Evolutionary conservation across 1,140 invertebrate species (phyloP), one percentile per base, ranked within the genome.

Genomic region (Drosophila bocqueti): DNA sequence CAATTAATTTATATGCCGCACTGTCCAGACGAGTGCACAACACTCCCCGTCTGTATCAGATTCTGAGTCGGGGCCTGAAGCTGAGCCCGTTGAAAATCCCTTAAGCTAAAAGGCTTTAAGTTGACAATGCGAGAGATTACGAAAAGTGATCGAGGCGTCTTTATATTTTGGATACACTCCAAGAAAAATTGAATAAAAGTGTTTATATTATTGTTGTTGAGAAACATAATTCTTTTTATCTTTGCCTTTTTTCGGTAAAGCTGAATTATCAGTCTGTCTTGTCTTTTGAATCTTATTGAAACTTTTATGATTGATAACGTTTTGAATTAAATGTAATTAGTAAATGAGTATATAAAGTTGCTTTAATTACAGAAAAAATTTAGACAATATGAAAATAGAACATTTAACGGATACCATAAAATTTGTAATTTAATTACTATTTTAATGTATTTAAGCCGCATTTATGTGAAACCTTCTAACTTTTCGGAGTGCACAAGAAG

Each of bases 1-100:
- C 83, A 87, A 87, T 89, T 87, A 89, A 89, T 83, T 89, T 68
- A 71, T 87, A 58, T 84, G 62, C 77, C 63, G 77, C 79, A 83
- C 46, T 71, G 81, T 89, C 83, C 83, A 87, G 84, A 87, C 80
- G 52, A 65, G 42, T 67, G 76, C 72, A 69, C 49, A 84, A 62
- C 84, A 80, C 81, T 72, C 81, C 83, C 84, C 58, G 84, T 81
- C 80, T 71, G 79, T 64, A n/a, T 55, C 21, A 3, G 21, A 55
- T 31, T 63, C 8, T 2, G 26, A 38, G 13, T n/a, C 13, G n/a
- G n/a, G 21, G 24, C 7, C 47, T 50, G 55, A 40, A 29, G 43
- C 50, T 43, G 61, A 60, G 62, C 46, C n/a, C 42, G 21, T 60
- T 31, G 66, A 59, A 76, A 68, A 47, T 63, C 42, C 69, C 58